Evolutionary conservation across 2,888 invertebrate genomes (phyloP).

Genomic region (Steromphala cineraria): DNA sequence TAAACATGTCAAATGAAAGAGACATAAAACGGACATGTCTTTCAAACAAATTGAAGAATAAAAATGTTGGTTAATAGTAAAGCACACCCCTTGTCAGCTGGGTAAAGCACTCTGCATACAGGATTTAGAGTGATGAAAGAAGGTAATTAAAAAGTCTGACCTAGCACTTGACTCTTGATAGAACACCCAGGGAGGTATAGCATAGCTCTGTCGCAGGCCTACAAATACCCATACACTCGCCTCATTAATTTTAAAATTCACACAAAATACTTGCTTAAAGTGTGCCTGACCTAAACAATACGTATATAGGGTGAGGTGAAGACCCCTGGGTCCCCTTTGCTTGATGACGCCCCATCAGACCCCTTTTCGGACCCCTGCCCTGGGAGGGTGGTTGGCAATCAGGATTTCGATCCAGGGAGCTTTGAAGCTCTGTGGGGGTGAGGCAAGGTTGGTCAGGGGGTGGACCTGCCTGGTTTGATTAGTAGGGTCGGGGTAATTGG

Average conservation of each 20-base stretch:
- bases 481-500: slow-evolving; percentile 6
- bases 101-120: neutral
- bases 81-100: neutral
- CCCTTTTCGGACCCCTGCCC: neutral
- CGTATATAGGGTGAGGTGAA: neutral
- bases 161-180: neutral
- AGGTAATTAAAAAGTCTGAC: slow-evolving; percentile 2
- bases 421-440: slow-evolving; percentile 1
- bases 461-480: neutral
- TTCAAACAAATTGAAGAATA: no score
- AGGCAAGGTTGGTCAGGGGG: neutral
- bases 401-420: neutral
- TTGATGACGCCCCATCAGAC: neutral
- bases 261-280: neutral
- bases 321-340: neutral
- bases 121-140: neutral
- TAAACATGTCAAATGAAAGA: no score
- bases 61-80: no score
- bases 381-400: neutral
- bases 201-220: neutral
- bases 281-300: neutral
- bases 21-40: no score
- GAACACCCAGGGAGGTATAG: neutral
- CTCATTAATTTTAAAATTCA: slow-evolving; percentile 16
- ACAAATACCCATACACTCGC: neutral